Conservation (phyloP, 2,888 invertebrate species). For the Caenorhabditis sp. region DNA sequence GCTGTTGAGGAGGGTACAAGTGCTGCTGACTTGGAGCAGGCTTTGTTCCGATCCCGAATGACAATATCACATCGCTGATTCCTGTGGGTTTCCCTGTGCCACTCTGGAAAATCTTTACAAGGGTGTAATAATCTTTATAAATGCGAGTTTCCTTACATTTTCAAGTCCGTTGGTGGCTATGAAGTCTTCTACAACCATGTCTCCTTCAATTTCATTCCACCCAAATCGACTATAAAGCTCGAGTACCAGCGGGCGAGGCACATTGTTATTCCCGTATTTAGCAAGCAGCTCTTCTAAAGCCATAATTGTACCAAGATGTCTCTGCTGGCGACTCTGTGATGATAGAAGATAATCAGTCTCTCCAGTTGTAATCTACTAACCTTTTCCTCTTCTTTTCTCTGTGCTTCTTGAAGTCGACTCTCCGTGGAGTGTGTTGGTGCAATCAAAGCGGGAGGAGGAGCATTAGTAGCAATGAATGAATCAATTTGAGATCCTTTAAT, state of each 20-base stretch:
- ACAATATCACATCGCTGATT: slow-evolving; percentile 5
- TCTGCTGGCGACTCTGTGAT: not conserved
- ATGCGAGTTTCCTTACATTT: not conserved
- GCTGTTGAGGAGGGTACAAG: not conserved
- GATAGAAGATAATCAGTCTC: not conserved
- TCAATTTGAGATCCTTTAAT: slow-evolving; percentile 26
- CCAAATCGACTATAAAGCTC: slow-evolving; percentile 10
- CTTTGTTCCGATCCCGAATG: slow-evolving; percentile 6
- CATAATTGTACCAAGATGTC: slow-evolving; percentile 11
- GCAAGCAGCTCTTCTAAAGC: slow-evolving; percentile 3
- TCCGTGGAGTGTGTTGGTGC: slow-evolving; percentile 8
- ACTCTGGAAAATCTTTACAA: not conserved
- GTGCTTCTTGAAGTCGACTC: not conserved
- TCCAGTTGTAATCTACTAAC: not conserved
- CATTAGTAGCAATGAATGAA: not conserved
- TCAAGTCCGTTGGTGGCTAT: not conserved
- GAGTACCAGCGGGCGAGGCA: not conserved
- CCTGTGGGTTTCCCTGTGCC: not conserved
- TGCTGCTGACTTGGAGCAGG: not conserved
- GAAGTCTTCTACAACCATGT: slow-evolving; percentile 2
- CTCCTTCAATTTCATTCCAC: slow-evolving; percentile 23
- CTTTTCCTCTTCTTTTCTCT: slow-evolving; percentile 1
- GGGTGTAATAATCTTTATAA: not conserved
- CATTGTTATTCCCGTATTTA: not conserved
- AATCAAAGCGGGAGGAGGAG: not conserved